Conservation (phyloP, 1,140 invertebrate genomes). For the Coptotermes formosanus region DNA sequence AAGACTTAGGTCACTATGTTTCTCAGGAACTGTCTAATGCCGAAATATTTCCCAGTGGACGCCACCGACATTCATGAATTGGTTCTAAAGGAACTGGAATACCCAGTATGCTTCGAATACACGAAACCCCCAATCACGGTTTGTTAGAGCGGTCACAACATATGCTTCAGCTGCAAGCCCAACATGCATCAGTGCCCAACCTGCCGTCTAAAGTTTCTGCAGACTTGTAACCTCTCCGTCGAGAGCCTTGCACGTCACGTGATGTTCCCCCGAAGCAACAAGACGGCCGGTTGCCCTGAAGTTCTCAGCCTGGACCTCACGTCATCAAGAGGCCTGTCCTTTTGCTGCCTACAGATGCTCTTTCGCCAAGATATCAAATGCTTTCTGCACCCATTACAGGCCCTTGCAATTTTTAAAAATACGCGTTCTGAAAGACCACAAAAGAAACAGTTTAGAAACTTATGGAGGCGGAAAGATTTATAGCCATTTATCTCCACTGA, state of each 20-base stretch:
- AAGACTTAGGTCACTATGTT: too few relatives aligned
- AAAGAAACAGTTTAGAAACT: too few relatives aligned
- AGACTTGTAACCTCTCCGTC: background rate
- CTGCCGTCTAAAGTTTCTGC: constrained; percentile 38
- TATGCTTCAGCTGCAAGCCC: constrained; percentile 61
- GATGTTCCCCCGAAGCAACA: background rate
- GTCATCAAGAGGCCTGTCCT: background rate
- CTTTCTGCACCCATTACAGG: too few relatives aligned
- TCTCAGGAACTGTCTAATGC: too few relatives aligned
- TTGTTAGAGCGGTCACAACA: constrained; percentile 65
- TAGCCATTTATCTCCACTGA: too few relatives aligned
- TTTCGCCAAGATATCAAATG: too few relatives aligned
- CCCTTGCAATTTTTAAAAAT: too few relatives aligned
- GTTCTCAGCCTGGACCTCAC: background rate
- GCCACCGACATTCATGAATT: too few relatives aligned
- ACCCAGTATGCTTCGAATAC: constrained; percentile 50
- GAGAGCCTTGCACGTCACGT: background rate
- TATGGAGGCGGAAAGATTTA: too few relatives aligned
- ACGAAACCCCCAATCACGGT: constrained; percentile 63
- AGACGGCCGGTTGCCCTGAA: background rate
- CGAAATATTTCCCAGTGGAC: too few relatives aligned
- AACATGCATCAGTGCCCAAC: constrained; percentile 64
- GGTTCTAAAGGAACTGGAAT: too few relatives aligned
- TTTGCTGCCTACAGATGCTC: background rate
- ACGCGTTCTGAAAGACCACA: too few relatives aligned